Evolutionary conservation across 2,113 vertebrate genomes (phyloP).

Genomic region (Bubo blakistoni): DNA sequence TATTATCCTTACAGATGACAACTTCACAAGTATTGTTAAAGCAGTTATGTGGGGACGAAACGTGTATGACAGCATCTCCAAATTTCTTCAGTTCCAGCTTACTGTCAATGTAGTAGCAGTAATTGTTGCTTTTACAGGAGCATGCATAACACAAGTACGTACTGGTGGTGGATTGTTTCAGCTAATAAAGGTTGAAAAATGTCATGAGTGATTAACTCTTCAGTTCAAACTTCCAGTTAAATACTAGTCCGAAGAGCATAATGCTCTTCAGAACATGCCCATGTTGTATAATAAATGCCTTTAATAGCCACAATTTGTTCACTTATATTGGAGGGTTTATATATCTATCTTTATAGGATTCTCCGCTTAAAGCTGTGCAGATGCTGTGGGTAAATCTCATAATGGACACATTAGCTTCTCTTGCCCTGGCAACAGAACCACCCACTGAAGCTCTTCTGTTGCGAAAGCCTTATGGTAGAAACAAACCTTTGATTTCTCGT

Average conservation of each 20-base stretch:
- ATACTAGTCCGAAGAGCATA: not conserved
- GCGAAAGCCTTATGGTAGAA: constrained; percentile 95
- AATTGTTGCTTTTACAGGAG: constrained; percentile 97
- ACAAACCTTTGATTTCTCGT: constrained; percentile 97
- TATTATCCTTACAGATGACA: constrained; percentile 98
- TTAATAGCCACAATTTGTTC: constrained; percentile 3
- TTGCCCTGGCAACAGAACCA: constrained; percentile 96
- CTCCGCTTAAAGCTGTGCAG: constrained; percentile 96
- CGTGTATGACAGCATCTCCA: constrained; percentile 98
- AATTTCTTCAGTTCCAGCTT: constrained; percentile 98
- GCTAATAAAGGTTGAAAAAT: not conserved
- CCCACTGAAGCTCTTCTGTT: constrained; percentile 94
- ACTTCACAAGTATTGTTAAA: constrained; percentile 97
- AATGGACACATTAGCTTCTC: constrained; percentile 97
- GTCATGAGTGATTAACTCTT: not conserved
- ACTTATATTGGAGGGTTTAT: constrained; percentile 6
- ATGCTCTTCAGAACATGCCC: not conserved
- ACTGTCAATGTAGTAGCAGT: constrained; percentile 99
- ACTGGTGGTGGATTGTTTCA: not conserved
- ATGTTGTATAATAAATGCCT: not conserved
- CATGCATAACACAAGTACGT: constrained; percentile 98
- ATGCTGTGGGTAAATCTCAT: constrained; percentile 99
- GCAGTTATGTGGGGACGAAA: constrained; percentile 99
- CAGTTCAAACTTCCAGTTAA: not conserved
- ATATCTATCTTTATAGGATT: constrained; percentile 84